Evolutionary conservation across 2,113 vertebrate species (phyloP).

Genomic region (Prionailurus viverrinus): DNA sequence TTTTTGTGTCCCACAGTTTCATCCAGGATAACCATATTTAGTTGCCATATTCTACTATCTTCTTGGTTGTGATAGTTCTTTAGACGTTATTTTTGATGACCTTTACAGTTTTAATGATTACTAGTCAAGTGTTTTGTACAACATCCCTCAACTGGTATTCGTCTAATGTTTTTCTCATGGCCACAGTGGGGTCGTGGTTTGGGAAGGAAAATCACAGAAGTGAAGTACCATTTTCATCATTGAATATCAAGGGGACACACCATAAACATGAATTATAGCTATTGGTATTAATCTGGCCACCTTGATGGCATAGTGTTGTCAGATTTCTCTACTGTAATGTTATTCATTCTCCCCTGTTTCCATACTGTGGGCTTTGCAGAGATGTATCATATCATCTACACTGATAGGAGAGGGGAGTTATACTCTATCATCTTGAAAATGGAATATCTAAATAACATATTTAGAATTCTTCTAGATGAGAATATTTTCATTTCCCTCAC

Average conservation of each 20-base stretch:
- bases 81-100: background rate
- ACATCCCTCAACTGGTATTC: background rate
- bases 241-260: background rate
- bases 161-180: background rate
- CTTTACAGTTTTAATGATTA: background rate
- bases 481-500: background rate
- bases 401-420: background rate
- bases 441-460: background rate
- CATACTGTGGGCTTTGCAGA: background rate
- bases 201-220: background rate
- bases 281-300: background rate
- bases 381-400: background rate
- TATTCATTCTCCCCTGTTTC: background rate
- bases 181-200: background rate
- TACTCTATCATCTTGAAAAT: background rate
- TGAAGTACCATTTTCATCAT: background rate
- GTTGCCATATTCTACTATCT: background rate
- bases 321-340: background rate
- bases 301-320: background rate
- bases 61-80: background rate
- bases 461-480: background rate
- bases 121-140: background rate
- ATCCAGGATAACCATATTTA: background rate
- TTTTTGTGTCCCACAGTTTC: background rate
- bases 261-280: background rate